These are phyloP conservation scores for Ephestia elutella DNA, from an alignment of 1,140 invertebrate genomes.

Conservation along the genomic window DNA sequence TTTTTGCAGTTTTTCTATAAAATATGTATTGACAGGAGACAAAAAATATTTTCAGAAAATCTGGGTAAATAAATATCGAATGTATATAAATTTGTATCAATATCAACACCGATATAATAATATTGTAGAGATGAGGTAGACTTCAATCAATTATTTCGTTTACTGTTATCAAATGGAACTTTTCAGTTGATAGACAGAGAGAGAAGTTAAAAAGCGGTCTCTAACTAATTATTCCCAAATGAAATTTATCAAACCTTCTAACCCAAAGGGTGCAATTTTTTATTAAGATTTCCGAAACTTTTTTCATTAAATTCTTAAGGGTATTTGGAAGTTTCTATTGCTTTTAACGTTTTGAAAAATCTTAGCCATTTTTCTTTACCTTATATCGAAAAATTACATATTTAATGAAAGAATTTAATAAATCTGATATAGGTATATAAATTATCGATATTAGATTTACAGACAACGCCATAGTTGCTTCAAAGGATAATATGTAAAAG, in stretches of 20 bases:
- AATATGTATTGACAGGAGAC: too few relatives aligned
- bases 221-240: conserved; percentile 41
- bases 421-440: not conserved
- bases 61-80: too few relatives aligned
- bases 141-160: too few relatives aligned
- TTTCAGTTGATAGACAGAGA: not conserved
- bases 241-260: conserved; percentile 36
- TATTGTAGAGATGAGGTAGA: too few relatives aligned
- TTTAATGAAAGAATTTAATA: not conserved
- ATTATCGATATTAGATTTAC: too few relatives aligned
- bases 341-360: conserved; percentile 32
- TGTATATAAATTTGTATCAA: too few relatives aligned
- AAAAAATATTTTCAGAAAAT: too few relatives aligned
- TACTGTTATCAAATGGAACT: too few relatives aligned
- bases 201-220: conserved; percentile 19
- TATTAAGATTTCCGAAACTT: conserved; percentile 42
- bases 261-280: conserved; percentile 41
- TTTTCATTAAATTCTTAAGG: conserved; percentile 49
- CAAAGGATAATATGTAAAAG: too few relatives aligned
- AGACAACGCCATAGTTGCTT: too few relatives aligned
- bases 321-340: conserved; percentile 36
- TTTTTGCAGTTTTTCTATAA: too few relatives aligned
- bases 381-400: conserved; percentile 12
- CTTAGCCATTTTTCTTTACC: conserved; percentile 28
- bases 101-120: too few relatives aligned